Percentiles rank a stretch among this genome's conserved stretches.
Conservation (phyloP, 1,140 invertebrate genomes). For the Trinorchestia longiramus region DNA sequence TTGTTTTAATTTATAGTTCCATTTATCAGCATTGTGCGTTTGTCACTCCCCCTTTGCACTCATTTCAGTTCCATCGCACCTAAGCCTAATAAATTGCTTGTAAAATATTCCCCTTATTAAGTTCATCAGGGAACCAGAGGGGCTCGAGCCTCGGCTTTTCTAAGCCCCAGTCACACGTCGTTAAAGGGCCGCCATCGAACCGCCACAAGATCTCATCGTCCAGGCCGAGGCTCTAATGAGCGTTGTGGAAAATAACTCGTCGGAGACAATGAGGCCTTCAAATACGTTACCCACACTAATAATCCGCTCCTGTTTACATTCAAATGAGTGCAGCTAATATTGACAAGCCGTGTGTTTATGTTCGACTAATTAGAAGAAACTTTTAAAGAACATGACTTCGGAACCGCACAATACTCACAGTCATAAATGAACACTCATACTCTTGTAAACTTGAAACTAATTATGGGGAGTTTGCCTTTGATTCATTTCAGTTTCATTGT, state of each 20-base stretch:
- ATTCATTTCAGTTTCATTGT: background rate
- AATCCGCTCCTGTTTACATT: background rate
- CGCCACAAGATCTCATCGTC: background rate
- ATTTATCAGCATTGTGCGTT: background rate
- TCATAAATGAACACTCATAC: background rate
- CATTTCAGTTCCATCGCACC: background rate
- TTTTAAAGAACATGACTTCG: background rate
- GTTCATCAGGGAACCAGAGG: background rate
- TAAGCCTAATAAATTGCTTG: conserved; percentile 9
- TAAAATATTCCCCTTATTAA: conserved; percentile 10
- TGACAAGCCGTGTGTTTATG: background rate
- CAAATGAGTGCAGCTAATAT: background rate
- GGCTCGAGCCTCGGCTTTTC: background rate
- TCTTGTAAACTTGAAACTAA: background rate
- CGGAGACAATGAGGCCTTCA: background rate
- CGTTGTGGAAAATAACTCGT: background rate
- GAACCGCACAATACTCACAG: background rate
- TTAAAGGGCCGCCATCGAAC: background rate
- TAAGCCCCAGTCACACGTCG: background rate
- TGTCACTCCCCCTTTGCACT: background rate
- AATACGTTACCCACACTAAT: background rate
- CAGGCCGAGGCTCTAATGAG: background rate
- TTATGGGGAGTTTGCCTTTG: background rate
- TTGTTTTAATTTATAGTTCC: background rate
- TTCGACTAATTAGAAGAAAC: background rate